Evolutionary conservation across 2,888 invertebrate species (phyloP).

Genomic region (Gonocerus acuteangulatus): DNA sequence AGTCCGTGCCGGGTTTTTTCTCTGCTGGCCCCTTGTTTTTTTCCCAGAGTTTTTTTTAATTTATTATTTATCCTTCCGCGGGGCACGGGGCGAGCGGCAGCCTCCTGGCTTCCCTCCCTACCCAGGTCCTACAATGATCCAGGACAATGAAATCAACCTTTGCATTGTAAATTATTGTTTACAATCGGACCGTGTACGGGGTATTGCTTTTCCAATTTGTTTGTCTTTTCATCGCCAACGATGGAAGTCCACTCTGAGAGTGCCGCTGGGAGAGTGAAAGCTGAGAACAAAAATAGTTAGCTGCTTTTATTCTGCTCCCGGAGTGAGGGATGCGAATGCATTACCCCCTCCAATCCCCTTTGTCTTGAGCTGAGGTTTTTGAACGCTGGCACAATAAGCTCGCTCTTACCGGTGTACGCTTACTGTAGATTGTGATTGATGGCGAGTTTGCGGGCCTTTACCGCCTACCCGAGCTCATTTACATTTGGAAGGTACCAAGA

Average conservation of each 20-base stretch:
- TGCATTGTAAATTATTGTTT: conserved; percentile 38
- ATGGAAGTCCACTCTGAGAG: conserved; percentile 2
- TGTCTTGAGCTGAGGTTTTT: conserved; percentile 15
- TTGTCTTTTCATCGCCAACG: conserved; percentile 33
- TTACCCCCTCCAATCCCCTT: conserved; percentile 6
- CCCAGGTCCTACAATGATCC: conserved; percentile 34
- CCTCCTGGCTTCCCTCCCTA: conserved; percentile 24
- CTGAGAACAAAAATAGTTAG: conserved; percentile 24
- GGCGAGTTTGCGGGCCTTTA: not conserved
- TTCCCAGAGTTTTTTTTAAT: conserved; percentile 28
- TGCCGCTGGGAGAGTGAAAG: not conserved
- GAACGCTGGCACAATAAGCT: conserved; percentile 3
- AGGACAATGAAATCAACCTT: conserved; percentile 37
- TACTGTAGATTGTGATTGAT: conserved; percentile 16
- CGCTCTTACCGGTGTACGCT: not conserved
- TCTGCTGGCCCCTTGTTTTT: conserved; percentile 30
- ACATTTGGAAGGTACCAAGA: no score
- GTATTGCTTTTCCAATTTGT: conserved; percentile 36
- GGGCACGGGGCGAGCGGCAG: not conserved
- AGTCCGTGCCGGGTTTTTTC: conserved; percentile 1
- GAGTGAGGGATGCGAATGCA: conserved; percentile 14
- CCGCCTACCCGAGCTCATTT: no score
- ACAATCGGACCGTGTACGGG: conserved; percentile 28
- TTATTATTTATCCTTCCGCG: conserved; percentile 27
- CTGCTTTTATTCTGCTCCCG: conserved; percentile 14